Base-by-base conservation (phyloP, 2,888 invertebrate genomes). In the Leptarthrus brevirostris region DNA sequence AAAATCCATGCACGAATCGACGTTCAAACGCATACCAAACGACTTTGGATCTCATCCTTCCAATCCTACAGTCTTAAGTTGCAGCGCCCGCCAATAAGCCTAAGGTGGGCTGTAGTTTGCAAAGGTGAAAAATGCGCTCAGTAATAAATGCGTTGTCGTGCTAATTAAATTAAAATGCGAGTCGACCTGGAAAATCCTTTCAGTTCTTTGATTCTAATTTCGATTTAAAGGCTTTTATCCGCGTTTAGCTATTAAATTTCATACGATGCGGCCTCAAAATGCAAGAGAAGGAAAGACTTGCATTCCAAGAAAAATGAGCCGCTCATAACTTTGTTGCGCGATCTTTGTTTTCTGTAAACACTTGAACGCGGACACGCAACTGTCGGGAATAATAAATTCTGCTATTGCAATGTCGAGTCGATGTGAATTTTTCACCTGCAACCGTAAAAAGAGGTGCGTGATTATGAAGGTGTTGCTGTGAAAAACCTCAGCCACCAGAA, bases 61-160 rank as follows among this genome's bases (percentile, higher is more conserved):
- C n/a, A n/a, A n/a, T n/a, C n/a, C n/a, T n/a, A n/a, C n/a, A n/a
- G n/a, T n/a, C n/a, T n/a, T n/a, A n/a, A n/a, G n/a, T n/a, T n/a
- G n/a, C n/a, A n/a, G 47, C 24, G n/a, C 10, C 20, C 69, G 26
- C 24, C n/a, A n/a, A n/a, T n/a, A n/a, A n/a, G n/a, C n/a, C n/a
- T n/a, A n/a, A n/a, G n/a, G n/a, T n/a, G n/a, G n/a, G n/a, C n/a
- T n/a, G n/a, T n/a, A n/a, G n/a, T n/a, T n/a, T n/a, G 22, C 18
- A 64, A 10, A 30, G 30, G 58, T 16, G 58, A 58, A 66, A 61
- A 47, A 22, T 6, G 16, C 64, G 26, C 47, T 47, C 22, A 30
- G 26, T 47, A 66, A 66, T 66, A 66, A 66, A 52, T 52, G 69
- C 69, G 69, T 69, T 69, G 52, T 69, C 69, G 52, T 69, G 69